Conservation (phyloP, 2,113 vertebrate genomes). For the Spermophilus dauricus region DNA sequence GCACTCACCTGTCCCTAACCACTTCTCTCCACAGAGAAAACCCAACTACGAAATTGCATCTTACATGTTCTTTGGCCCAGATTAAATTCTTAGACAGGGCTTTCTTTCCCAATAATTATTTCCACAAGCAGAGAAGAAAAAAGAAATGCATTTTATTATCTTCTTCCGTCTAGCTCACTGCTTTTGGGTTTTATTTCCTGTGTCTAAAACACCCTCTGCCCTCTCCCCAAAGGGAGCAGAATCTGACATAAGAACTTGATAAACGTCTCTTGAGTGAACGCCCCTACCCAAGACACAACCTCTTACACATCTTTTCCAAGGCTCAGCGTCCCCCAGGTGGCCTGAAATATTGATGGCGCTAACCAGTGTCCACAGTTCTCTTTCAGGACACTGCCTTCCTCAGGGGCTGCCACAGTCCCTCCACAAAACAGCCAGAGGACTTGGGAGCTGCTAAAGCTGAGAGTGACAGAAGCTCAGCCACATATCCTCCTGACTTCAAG, state of each 20-base stretch:
- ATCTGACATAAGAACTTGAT: background rate
- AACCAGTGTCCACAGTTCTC: background rate
- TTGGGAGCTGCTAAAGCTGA: background rate
- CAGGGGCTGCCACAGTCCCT: background rate
- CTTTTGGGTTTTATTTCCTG: background rate
- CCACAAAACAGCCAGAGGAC: background rate
- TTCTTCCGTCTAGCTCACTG: background rate
- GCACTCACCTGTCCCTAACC: background rate
- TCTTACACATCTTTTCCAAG: background rate
- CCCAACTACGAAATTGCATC: background rate
- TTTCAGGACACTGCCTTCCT: background rate
- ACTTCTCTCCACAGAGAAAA: background rate
- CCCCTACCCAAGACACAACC: background rate
- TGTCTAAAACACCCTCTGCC: background rate
- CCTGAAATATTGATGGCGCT: background rate
- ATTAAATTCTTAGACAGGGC: conserved; percentile 9
- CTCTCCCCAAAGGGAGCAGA: background rate
- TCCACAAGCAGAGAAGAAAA: conserved; percentile 45
- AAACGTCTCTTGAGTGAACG: background rate
- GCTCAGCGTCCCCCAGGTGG: background rate
- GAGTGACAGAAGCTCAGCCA: background rate
- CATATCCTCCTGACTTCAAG: background rate
- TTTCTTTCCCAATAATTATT: conserved; percentile 36
- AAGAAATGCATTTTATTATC: background rate
- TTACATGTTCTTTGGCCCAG: conserved; percentile 12